Evolutionary conservation across 2,113 vertebrate species (phyloP).

Genomic region (Brachypodius melanocephalos): DNA sequence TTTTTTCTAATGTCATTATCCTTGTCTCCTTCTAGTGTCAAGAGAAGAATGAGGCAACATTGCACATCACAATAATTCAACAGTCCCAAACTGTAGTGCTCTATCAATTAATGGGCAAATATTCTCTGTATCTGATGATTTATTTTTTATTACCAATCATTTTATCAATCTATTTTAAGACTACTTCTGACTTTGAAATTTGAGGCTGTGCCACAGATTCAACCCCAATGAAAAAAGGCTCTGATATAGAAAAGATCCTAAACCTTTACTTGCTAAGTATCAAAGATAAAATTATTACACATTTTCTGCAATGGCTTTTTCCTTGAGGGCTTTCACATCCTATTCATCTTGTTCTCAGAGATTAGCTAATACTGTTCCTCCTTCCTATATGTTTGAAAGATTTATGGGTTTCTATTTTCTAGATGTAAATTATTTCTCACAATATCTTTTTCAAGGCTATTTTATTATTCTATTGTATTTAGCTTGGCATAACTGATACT

Average conservation of each 20-base stretch:
- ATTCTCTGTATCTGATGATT: not conserved
- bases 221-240: not conserved
- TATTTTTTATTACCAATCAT: not conserved
- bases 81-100: not conserved
- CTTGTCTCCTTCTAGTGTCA: not conserved
- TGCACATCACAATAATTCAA: not conserved
- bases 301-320: not conserved
- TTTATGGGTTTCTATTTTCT: not conserved
- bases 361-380: not conserved
- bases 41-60: not conserved
- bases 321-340: not conserved
- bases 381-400: not conserved
- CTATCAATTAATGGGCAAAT: not conserved
- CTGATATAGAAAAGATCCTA: not conserved
- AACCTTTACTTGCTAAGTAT: not conserved
- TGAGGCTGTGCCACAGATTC: not conserved
- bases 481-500: not conserved
- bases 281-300: not conserved
- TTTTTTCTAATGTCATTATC: not conserved
- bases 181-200: not conserved
- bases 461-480: not conserved
- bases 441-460: not conserved
- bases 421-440: not conserved
- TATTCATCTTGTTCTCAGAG: not conserved
- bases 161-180: not conserved